phyloP scores from a whole-genome alignment of 2,888 invertebrate species.

The Torymus texanus region DNA sequence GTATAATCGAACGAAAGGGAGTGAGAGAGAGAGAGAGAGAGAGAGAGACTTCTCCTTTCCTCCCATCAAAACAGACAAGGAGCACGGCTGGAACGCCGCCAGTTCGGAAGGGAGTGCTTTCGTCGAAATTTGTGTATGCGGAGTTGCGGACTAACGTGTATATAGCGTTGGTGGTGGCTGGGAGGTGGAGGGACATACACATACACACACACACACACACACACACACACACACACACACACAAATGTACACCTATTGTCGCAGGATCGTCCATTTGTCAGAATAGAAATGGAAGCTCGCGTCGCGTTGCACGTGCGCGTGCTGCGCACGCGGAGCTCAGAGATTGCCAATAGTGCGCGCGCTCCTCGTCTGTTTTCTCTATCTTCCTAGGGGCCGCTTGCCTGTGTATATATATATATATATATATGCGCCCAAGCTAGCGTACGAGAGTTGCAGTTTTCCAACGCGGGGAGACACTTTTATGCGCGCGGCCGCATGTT shows the following conservation, averaged over 20 bases:
- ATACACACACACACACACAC: too few species aligned
- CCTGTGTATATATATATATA: too few species aligned
- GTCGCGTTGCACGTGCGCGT: slow-evolving; percentile 28
- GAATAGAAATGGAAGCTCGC: slow-evolving; percentile 61
- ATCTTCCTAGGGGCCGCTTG: background rate
- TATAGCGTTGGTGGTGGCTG: slow-evolving; percentile 50
- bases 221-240: background rate
- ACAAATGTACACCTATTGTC: slow-evolving; percentile 63
- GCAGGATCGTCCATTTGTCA: slow-evolving; percentile 64
- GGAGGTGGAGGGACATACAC: too few species aligned
- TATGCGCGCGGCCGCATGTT: background rate
- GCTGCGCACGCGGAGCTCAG: slow-evolving; percentile 55
- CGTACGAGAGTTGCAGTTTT: slow-evolving; percentile 44
- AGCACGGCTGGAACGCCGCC: slow-evolving; percentile 64
- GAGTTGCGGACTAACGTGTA: slow-evolving; percentile 62
- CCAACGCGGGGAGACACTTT: slow-evolving; percentile 42
- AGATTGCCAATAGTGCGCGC: slow-evolving; percentile 60
- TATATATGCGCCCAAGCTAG: too few species aligned
- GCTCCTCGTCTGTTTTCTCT: slow-evolving; percentile 23
- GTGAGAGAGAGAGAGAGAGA: slow-evolving; percentile 29
- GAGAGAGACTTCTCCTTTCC: background rate
- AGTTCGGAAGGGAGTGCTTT: slow-evolving; percentile 68
- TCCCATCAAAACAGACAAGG: slow-evolving; percentile 6
- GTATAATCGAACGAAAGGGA: slow-evolving; percentile 61
- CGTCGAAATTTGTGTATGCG: slow-evolving; percentile 66